Evolutionary conservation across 2,888 invertebrate species (phyloP), one percentile per base, ranked within the genome.

Genomic region (Trisateles emortualis): DNA sequence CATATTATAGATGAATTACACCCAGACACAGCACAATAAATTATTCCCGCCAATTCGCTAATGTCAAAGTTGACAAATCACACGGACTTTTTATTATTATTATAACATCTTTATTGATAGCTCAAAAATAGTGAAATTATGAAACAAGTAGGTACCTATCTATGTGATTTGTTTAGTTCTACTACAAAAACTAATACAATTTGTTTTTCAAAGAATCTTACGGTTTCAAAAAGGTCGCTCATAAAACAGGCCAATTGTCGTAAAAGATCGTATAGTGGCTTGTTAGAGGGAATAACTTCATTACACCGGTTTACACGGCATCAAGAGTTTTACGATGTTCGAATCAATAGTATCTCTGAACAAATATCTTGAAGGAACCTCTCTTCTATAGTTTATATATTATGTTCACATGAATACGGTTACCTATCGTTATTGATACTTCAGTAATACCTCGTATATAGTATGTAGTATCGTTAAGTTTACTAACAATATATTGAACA

Each of bases 231-330:
- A 76, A 73, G 68, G 66, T 68, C 61, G 36, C 41, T 54, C 65
- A 69, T 73, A 72, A 84, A 84, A 74, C 65, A 61, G 73, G 73
- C 70, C 75, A 74, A 77, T 83, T 67, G 81, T 85, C 87, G 85
- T 89, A 88, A 88, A 87, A 82, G 76, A 73, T 65, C 64, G 76
- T 75, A 84, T 87, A 82, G 86, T 79, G 81, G 75, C 85, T 89
- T 87, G 88, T 88, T 88, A 86, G 83, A 64, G 76, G 73, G 70
- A 81, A 85, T 83, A 84, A 83, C 79, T 86, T 85, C 84, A 84
- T 88, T 87, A 84, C 81, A 66, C 55, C 76, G 76, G 76, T 87
- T 89, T 86, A 88, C 83, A 83, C 75, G 82, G 67, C 79, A 81
- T 83, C 79, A 74, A 72, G 68, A 74, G 71, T 82, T 87, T 90